Evolutionary conservation across 2,797 vertebrate genomes (phyloP), one percentile per base, ranked within the genome.

Genomic region (Poliocrania exsul): DNA sequence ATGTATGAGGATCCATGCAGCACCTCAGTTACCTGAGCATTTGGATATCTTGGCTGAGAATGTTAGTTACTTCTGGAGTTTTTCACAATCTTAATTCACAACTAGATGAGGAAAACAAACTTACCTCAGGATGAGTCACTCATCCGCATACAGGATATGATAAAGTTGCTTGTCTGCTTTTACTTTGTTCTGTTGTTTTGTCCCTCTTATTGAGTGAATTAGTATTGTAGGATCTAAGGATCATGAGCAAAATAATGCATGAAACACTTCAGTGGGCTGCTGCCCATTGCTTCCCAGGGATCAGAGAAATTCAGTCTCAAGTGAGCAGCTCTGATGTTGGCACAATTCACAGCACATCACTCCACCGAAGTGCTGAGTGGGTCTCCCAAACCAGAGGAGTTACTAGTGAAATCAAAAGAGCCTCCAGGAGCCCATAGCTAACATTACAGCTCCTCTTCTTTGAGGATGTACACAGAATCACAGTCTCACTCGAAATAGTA

Each of bases 71-170:
- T 88, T 54, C 37, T 86, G 51, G 90, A 79, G 31, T 20, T 42
- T 81, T 84, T 86, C 40, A 42, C 11, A 73, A 81, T 6, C 40
- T 75, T 86, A 60, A 31, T 60, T 73, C 33, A 70, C 44, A 60
- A 75, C 44, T 49, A 29, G 31, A 75, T 31, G 10, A 73, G 54
- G 25, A 80, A 95, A 93, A 86, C 40, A 93, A 71, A 66, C n/a
- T 93, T 75, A 56, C 33, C 56, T 82, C 73, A 90, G 47, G 17
- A 90, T 88, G 60, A 90, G n/a, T 93, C 86, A 90, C 29, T 87
- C 5, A 4, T 75, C 65, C 5, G 0, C 28, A 42, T 28, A 61
- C 44, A 90, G 78, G 60, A 80, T 57, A 25, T 47, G 40, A 66
- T 56, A 80, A 94, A 77, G 53, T 46, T 86, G 7, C 5, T 84